Percentiles rank a stretch among this genome's conserved stretches.
Evolutionary conservation across 2,888 invertebrate species (phyloP).

Genomic region (Andrena marginata): DNA sequence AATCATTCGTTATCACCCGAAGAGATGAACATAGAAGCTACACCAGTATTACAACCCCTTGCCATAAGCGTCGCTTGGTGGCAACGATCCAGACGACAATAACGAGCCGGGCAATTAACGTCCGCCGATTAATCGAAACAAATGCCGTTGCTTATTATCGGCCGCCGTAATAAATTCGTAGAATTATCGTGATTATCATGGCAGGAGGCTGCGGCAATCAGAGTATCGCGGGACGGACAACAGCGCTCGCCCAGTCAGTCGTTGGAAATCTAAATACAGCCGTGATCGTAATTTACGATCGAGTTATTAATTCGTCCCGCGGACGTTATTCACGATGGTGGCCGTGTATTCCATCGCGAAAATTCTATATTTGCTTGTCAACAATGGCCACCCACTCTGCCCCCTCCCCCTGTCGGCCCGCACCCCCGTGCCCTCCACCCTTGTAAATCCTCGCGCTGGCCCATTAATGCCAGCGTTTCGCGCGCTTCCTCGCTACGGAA

Average conservation of each 20-base stretch:
- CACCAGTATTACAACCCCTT: neutral
- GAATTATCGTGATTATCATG: conserved; percentile 61
- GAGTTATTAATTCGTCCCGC: conserved; percentile 69
- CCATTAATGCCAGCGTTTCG: conserved; percentile 68
- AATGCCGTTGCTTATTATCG: conserved; percentile 57
- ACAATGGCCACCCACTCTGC: conserved; percentile 58
- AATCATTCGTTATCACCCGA: neutral
- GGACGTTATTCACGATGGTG: conserved; percentile 57
- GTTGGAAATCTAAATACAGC: conserved; percentile 63
- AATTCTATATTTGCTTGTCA: conserved; percentile 75
- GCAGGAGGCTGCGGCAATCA: conserved; percentile 27
- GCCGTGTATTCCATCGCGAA: conserved; percentile 65
- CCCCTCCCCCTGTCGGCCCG: neutral
- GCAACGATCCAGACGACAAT: neutral
- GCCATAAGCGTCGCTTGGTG: neutral
- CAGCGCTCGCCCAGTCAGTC: conserved; percentile 45
- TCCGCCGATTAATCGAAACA: conserved; percentile 37
- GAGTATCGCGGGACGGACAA: conserved; percentile 5
- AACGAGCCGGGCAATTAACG: conserved; percentile 6
- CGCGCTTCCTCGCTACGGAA: conserved; percentile 59
- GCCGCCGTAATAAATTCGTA: conserved; percentile 53
- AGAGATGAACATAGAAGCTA: neutral
- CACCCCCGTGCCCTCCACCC: conserved; percentile 29
- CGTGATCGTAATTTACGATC: conserved; percentile 68
- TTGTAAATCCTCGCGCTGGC: conserved; percentile 68